A percentile compares a stretch with the other conserved stretches of the same genome.
These are phyloP conservation scores for Hepsetus odoe DNA, from an alignment of 2,113 vertebrate species.

Conservation along the genomic window DNA sequence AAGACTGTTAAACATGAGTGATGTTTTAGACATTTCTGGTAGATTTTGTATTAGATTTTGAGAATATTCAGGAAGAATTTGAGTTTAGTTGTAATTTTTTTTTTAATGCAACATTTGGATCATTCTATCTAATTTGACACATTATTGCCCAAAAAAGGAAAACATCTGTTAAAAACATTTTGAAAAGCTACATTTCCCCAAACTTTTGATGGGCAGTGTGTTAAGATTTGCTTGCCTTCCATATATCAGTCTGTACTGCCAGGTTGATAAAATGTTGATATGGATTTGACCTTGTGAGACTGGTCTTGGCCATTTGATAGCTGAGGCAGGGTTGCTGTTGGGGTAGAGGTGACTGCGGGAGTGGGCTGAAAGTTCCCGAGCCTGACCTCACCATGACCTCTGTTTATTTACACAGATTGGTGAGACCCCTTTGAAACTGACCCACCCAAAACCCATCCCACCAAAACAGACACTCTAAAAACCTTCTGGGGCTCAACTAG, in stretches of 20 bases:
- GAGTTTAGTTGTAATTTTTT: too few species aligned
- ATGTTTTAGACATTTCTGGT: too few species aligned
- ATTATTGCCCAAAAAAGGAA: too few species aligned
- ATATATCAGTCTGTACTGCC: not conserved
- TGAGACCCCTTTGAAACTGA: slow-evolving; percentile 75
- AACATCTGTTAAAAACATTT: not conserved
- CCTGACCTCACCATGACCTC: slow-evolving; percentile 86
- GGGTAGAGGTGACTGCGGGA: slow-evolving; percentile 39
- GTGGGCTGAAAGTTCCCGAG: slow-evolving; percentile 74
- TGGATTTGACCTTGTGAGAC: slow-evolving; percentile 59
- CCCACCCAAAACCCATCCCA: slow-evolving; percentile 59
- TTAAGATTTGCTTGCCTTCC: not conserved
- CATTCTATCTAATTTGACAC: too few species aligned
- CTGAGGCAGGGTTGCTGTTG: slow-evolving; percentile 9
- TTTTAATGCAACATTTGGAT: too few species aligned
- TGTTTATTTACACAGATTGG: slow-evolving; percentile 89
- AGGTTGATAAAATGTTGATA: slow-evolving; percentile 47
- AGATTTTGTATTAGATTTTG: too few species aligned
- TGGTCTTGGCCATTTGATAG: slow-evolving; percentile 45
- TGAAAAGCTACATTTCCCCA: not conserved
- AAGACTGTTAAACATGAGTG: too few species aligned
- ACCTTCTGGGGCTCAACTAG: slow-evolving; percentile 19
- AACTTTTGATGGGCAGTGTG: not conserved
- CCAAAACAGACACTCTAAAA: slow-evolving; percentile 76
- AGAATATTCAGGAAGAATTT: too few species aligned